Base-by-base conservation (phyloP, 1,140 invertebrate genomes). In the Polypedilum vanderplanki region DNA sequence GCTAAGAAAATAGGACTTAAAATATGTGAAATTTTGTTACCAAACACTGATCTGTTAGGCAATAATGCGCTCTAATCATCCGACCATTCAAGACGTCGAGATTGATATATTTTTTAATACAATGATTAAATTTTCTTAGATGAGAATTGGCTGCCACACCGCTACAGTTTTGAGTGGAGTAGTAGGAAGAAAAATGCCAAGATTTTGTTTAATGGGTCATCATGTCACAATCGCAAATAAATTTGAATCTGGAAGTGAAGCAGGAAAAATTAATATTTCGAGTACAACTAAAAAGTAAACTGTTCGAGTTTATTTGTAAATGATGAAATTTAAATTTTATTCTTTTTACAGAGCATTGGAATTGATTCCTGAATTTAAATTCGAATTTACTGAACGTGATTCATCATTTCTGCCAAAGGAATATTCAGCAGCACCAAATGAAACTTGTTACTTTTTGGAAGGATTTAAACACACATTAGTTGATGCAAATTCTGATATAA, bases 141-240 rank as follows among this genome's bases (percentile, higher is more conserved):
- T 98, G 95, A 86, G 96, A 40, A 97, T 97, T 78, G 96, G 95
- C 5, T 86, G 97, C 3, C 95, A 97, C 79, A 95, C 93, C 3
- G 94, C 93, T 0, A 93, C 93, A 17, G 93, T 95, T 0, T 81
- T 96, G 22, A 93, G 93, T 17, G 94, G 94, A 0, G 92, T 96
- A 0, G 94, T 96, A n/a, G 93, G 93, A 0, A 91, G 93, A 75
- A 94, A 93, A 77, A 95, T 95, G 93, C 90, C 93, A 9, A 87
- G 94, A 78, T 97, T 96, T 79, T 96, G 94, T 79, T 88, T 96
- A 18, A 96, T 96, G 78, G 94, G 94, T 0, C 92, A 95, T 82
- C 96, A 97, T 80, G 94, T 96, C 10, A 97, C 95, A 1, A 85
- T 97, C 70, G 95, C 95, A 22, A 97, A 97, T 83, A 96, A 96